Evolutionary conservation across 2,888 invertebrate species (phyloP).

Genomic region (Stictocephala bisonia): DNA sequence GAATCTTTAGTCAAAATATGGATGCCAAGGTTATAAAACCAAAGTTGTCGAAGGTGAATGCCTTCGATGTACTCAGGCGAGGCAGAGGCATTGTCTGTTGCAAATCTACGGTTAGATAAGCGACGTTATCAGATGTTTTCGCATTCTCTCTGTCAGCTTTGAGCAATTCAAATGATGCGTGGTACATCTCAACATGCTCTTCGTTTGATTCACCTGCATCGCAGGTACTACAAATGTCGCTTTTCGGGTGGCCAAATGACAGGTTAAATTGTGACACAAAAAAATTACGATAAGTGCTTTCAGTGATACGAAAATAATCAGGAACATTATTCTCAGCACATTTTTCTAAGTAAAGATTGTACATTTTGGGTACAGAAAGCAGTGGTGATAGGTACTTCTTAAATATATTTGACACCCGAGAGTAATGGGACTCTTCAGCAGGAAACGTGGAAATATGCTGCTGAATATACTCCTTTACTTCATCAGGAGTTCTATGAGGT

Average conservation of each 20-base stretch:
- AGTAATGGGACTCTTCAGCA: conserved; percentile 20
- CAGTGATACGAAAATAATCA: neutral
- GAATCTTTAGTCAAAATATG: conserved; percentile 48
- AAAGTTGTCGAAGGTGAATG: conserved; percentile 51
- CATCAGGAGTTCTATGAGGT: too few relatives aligned
- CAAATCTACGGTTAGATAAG: conserved; percentile 26
- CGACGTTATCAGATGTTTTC: conserved; percentile 8
- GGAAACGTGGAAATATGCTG: conserved; percentile 11
- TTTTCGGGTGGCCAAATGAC: too few relatives aligned
- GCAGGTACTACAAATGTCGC: conserved; percentile 55
- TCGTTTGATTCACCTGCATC: conserved; percentile 51
- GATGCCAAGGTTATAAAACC: conserved; percentile 51
- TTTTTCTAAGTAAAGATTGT: neutral
- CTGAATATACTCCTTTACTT: neutral
- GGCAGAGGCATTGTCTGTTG: conserved; percentile 47
- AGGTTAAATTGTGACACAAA: conserved; percentile 30
- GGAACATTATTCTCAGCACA: conserved; percentile 2
- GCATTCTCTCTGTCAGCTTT: conserved; percentile 45
- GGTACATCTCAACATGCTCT: conserved; percentile 45
- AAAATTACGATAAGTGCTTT: conserved; percentile 22
- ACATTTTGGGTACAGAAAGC: conserved; percentile 20
- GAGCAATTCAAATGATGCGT: conserved; percentile 42
- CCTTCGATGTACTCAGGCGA: conserved; percentile 51
- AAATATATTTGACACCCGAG: conserved; percentile 19
- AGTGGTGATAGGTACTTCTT: conserved; percentile 39